Evolutionary conservation across 2,888 invertebrate genomes (phyloP).

Genomic region (Nomada lathburiana): DNA sequence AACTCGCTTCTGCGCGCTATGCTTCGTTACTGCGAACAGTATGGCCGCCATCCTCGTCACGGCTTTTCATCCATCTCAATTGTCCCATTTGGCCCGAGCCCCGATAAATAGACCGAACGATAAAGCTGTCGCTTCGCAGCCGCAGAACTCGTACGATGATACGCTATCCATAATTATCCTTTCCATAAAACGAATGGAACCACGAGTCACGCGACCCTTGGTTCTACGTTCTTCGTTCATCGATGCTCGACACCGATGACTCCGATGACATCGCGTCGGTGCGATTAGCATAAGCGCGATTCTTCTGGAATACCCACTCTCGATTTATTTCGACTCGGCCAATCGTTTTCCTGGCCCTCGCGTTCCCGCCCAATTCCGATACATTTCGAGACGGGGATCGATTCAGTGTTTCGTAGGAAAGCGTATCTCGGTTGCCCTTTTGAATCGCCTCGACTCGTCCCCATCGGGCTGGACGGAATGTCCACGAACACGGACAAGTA

Average conservation of each 20-base stretch:
- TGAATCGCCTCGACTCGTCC: too few species aligned
- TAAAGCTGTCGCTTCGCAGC: slow-evolving; percentile 55
- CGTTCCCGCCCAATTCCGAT: too few species aligned
- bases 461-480: neutral
- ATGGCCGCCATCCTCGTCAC: slow-evolving; percentile 72
- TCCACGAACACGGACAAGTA: neutral
- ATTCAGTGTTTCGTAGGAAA: too few species aligned
- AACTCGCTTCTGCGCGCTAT: slow-evolving; percentile 80
- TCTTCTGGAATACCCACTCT: too few species aligned
- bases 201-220: neutral
- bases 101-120: slow-evolving; percentile 56
- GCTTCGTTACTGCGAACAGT: slow-evolving; percentile 73
- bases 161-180: slow-evolving; percentile 59
- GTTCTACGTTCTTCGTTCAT: neutral
- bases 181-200: slow-evolving; percentile 39
- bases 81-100: slow-evolving; percentile 39
- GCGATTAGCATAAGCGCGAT: too few species aligned
- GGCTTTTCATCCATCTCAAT: slow-evolving; percentile 62
- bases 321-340: too few species aligned
- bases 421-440: too few species aligned
- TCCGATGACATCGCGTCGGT: too few species aligned
- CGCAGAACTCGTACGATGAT: slow-evolving; percentile 40
- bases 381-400: too few species aligned
- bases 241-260: neutral
- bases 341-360: too few species aligned